These are phyloP conservation scores for Gadopsis marmoratus DNA, from an alignment of 2,797 vertebrate genomes.

Conservation along the genomic window DNA sequence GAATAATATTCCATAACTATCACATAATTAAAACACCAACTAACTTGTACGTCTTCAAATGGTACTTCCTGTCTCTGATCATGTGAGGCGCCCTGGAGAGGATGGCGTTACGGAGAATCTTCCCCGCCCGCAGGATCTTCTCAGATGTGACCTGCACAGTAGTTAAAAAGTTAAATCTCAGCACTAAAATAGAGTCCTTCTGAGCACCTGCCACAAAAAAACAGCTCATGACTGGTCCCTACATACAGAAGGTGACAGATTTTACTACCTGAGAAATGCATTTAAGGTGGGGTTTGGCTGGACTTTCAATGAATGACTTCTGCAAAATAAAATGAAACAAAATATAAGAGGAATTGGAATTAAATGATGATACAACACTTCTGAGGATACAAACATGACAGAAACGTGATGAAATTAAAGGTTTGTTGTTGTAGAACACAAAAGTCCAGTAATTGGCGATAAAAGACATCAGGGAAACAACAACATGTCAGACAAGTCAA, in stretches of 20 bases:
- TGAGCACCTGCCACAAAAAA: slow-evolving; percentile 8
- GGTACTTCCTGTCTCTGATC: slow-evolving; percentile 98
- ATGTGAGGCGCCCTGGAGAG: slow-evolving; percentile 94
- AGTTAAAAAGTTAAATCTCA: slow-evolving; percentile 24
- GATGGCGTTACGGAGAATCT: slow-evolving; percentile 91
- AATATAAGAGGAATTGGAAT: slow-evolving; percentile 52
- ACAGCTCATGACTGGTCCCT: slow-evolving; percentile 8
- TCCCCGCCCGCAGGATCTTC: slow-evolving; percentile 94
- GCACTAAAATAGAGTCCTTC: neutral
- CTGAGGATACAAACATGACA: slow-evolving; percentile 2
- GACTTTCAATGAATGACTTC: slow-evolving; percentile 92
- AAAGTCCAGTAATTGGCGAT: neutral
- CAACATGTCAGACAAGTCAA: slow-evolving; percentile 22
- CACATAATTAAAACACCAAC: slow-evolving; percentile 19
- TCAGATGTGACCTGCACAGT: slow-evolving; percentile 91
- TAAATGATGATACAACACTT: slow-evolving; percentile 41
- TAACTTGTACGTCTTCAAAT: slow-evolving; percentile 97
- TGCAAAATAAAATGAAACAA: slow-evolving; percentile 93
- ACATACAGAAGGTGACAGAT: slow-evolving; percentile 24
- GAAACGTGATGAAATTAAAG: slow-evolving; percentile 11
- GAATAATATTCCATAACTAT: neutral
- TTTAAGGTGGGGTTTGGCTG: slow-evolving; percentile 89
- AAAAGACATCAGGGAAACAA: slow-evolving; percentile 23
- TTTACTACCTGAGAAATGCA: slow-evolving; percentile 92
- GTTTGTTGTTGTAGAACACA: slow-evolving; percentile 12